phyloP scores from a whole-genome alignment of 2,113 vertebrate genomes.

The Nestor notabilis region DNA sequence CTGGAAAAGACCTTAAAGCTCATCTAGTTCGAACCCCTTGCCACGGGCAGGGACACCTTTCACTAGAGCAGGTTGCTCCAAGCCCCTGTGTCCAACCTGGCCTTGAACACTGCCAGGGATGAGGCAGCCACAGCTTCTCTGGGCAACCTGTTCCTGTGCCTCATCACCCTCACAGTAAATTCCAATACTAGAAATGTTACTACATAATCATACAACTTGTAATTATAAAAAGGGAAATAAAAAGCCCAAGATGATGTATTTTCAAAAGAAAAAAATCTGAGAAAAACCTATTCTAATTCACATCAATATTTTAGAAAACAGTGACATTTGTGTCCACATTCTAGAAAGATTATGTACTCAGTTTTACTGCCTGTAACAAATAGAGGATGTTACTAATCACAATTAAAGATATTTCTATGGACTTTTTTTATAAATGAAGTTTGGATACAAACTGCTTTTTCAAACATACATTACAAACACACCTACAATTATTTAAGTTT shows the following conservation, averaged over 20 bases:
- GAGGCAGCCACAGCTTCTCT: neutral
- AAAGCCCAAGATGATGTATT: neutral
- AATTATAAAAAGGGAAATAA: neutral
- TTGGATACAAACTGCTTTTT: neutral
- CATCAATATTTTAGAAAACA: neutral
- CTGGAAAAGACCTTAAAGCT: neutral
- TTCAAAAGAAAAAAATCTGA: neutral
- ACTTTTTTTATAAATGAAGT: neutral
- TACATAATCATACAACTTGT: neutral
- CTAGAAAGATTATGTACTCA: neutral
- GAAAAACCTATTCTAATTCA: neutral
- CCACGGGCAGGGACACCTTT: neutral
- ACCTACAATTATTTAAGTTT: neutral
- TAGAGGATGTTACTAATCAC: neutral
- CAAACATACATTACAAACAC: neutral
- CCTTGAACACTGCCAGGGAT: neutral
- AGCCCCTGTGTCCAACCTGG: neutral
- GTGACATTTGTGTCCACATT: neutral
- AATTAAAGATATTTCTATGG: neutral
- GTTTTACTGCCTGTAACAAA: neutral
- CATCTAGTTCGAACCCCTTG: neutral
- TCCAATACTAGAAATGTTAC: neutral
- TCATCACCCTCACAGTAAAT: neutral
- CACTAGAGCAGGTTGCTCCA: neutral
- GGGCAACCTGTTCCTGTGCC: neutral